These are phyloP conservation scores for Benthosema pterotum DNA, from an alignment of 2,797 vertebrate species.

Conservation along the genomic window DNA sequence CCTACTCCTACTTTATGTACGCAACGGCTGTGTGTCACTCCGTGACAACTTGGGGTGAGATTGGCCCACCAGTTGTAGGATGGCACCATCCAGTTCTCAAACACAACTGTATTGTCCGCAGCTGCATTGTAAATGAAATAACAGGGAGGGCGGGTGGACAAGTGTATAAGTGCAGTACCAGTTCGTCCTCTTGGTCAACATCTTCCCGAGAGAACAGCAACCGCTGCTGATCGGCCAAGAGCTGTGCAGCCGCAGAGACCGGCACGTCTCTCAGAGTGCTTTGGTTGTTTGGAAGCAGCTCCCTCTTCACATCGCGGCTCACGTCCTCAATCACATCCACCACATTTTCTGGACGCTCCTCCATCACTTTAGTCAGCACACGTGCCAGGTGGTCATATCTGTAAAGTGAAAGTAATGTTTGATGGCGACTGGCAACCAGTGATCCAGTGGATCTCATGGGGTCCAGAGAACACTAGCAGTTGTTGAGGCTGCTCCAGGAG, in stretches of 20 bases:
- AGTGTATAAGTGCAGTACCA: constrained; percentile 43
- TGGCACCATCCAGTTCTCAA: too few relatives aligned
- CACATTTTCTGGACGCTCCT: constrained; percentile 85
- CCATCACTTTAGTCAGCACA: constrained; percentile 86
- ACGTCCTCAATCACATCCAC: constrained; percentile 90
- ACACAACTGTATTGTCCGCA: too few relatives aligned
- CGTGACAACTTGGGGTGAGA: too few relatives aligned
- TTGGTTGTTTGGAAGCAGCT: constrained; percentile 75
- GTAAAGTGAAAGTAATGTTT: constrained; percentile 25
- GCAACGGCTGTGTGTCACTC: too few relatives aligned
- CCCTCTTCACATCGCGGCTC: constrained; percentile 86
- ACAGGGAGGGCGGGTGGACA: too few relatives aligned
- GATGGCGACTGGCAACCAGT: neutral
- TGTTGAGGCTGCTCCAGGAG: too few relatives aligned
- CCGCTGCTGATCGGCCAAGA: constrained; percentile 82
- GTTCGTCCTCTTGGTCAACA: constrained; percentile 66
- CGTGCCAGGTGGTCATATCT: constrained; percentile 92
- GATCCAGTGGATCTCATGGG: neutral
- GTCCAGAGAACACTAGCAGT: too few relatives aligned
- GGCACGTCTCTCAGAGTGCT: constrained; percentile 80
- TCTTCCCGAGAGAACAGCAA: constrained; percentile 77
- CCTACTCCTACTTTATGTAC: too few relatives aligned
- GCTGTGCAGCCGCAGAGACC: constrained; percentile 63
- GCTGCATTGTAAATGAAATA: too few relatives aligned
- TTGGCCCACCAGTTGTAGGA: too few relatives aligned